Evolutionary conservation across 1,140 invertebrate species (phyloP), one percentile per base, ranked within the genome.

Genomic region (Drosophila ananassae): DNA sequence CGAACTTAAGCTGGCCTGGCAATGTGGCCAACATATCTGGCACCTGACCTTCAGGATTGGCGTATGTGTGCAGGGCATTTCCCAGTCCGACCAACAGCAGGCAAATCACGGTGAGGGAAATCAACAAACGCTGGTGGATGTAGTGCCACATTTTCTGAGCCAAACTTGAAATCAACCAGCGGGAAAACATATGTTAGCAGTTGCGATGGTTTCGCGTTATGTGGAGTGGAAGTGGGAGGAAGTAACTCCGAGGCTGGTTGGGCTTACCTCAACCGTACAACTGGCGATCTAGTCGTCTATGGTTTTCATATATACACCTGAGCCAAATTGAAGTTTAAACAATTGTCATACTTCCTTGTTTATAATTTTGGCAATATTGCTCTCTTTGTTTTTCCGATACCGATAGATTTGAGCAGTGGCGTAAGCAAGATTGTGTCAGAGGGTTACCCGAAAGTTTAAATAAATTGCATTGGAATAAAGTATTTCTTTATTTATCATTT

Each of bases 1-100:
- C 87, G 63, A 92, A 92, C 53, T 90, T 82, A 3, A 92, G 55
- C 53, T 90, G 55, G 41, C 91, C 91, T 37, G 77, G 74, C 62
- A 87, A 56, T 50, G 50, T 47, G 59, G 52, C 66, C 64, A 39
- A 57, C 24, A 30, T 13, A 6, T 47, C 50, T 55, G 25, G 17
- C 21, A 6, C 5, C 8, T 30, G 39, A 24, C 56, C 44, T 68
- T 57, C 37, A 17, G 9, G 34, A 44, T 46, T 51, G 47, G 59
- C 24, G 56, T 47, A 41, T 34, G 48, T 17, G 8, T 66, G 53
- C 0, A 75, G 22, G 7, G 61, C 52, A 55, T 63, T 62, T 0
- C 39, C 47, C 17, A 59, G n/a, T 5, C 41, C 64, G 7, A 83
- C 44, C 34, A 48, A 80, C 3, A 57, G 48, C 22, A 84, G 25